These are phyloP conservation scores for Clitarchus hookeri DNA, from an alignment of 2,888 invertebrate genomes.

Conservation along the genomic window DNA sequence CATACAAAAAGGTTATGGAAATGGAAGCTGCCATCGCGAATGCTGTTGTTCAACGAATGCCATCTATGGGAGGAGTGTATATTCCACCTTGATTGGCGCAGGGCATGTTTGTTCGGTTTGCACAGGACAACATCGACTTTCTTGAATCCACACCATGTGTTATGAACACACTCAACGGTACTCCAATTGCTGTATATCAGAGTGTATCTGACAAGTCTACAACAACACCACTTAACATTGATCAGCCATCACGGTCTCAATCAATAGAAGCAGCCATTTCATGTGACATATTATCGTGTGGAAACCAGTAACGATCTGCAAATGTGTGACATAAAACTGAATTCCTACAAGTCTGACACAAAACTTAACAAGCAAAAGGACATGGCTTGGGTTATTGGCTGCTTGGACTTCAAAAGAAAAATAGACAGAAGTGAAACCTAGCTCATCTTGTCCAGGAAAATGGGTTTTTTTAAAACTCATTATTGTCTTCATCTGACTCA, in stretches of 20 bases:
- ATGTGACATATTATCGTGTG: not conserved
- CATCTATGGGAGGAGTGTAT: not conserved
- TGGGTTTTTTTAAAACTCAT: not conserved
- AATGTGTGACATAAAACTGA: not conserved
- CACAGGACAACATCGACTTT: not conserved
- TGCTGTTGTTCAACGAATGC: not conserved
- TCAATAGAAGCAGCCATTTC: not conserved
- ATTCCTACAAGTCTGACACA: constrained; percentile 10
- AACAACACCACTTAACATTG: not conserved
- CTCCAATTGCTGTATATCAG: constrained; percentile 11
- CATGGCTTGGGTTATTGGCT: constrained; percentile 4
- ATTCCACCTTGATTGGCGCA: not conserved
- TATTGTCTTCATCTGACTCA: not conserved
- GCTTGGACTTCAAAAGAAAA: not conserved
- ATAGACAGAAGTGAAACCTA: not conserved
- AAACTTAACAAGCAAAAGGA: not conserved
- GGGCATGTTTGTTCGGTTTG: constrained; percentile 3
- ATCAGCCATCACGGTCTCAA: not conserved
- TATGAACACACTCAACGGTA: not conserved
- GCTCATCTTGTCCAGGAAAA: constrained; percentile 1
- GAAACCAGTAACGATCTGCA: not conserved
- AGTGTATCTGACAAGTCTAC: not conserved
- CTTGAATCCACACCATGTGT: not conserved
- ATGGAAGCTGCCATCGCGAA: not conserved
- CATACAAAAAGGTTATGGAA: constrained; percentile 1